Conservation (phyloP, 2,888 invertebrate species). For the Coleophora deauratella region DNA sequence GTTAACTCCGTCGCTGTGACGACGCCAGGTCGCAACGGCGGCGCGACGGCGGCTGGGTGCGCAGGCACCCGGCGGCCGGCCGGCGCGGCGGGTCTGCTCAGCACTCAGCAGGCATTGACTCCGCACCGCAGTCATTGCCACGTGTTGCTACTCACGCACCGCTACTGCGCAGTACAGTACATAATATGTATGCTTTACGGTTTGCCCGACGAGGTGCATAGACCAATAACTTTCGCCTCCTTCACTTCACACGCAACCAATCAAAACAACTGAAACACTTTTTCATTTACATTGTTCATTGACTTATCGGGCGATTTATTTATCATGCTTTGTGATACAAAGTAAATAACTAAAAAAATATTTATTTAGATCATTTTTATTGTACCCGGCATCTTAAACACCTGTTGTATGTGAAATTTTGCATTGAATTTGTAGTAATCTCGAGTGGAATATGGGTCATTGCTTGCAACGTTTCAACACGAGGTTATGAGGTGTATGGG, state of each 20-base stretch:
- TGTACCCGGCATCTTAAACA: too few species aligned
- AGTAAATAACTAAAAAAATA: too few species aligned
- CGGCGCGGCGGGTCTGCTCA: constrained; percentile 9
- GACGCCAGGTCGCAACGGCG: not conserved
- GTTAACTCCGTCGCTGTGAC: too few species aligned
- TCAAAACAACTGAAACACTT: not conserved
- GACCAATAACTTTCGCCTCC: constrained; percentile 33
- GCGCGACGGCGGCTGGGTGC: not conserved
- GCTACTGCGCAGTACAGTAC: not conserved
- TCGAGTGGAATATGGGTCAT: constrained; percentile 11
- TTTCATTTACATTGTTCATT: not conserved
- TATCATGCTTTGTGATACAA: too few species aligned
- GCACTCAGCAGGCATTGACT: constrained; percentile 20
- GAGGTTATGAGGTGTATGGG: constrained; percentile 27
- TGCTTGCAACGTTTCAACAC: constrained; percentile 26
- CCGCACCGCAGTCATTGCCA: constrained; percentile 26
- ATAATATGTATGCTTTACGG: too few species aligned
- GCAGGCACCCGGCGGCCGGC: constrained; percentile 7
- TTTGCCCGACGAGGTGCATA: constrained; percentile 8
- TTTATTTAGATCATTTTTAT: too few species aligned
- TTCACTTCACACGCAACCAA: constrained; percentile 15
- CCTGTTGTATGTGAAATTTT: too few species aligned
- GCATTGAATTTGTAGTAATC: too few species aligned
- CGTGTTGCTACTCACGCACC: constrained; percentile 14
- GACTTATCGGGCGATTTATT: too few species aligned